Conservation (phyloP, 2,797 vertebrate species). For the Aldrovandia affinis region DNA sequence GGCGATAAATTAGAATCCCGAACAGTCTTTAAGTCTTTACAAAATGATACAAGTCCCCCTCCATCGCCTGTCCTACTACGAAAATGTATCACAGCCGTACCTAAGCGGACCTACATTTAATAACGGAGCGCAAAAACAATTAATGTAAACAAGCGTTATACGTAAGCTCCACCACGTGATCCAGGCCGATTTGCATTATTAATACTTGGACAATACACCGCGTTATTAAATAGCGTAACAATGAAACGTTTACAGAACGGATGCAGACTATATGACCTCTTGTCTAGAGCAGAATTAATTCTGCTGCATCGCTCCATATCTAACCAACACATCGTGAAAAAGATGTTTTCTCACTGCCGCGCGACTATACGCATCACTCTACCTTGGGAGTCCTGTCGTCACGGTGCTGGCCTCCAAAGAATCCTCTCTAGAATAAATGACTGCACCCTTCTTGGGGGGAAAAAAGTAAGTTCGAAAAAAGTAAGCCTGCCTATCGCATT, state of each 20-base stretch:
- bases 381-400: conserved; percentile 43
- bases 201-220: neutral
- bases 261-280: conserved; percentile 2
- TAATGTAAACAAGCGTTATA: neutral
- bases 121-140: neutral
- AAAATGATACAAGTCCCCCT: neutral
- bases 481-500: conserved; percentile 38
- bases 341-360: neutral
- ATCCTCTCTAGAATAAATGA: conserved; percentile 32
- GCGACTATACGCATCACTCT: conserved; percentile 36
- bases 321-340: neutral
- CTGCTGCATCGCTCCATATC: neutral
- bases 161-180: conserved; percentile 3
- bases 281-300: conserved; percentile 19
- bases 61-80: neutral
- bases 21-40: neutral
- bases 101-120: neutral
- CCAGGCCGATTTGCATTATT: neutral
- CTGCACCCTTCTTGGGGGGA: conserved; percentile 7
- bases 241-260: conserved; percentile 8
- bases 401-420: conserved; percentile 38
- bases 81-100: neutral
- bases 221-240: conserved; percentile 15
- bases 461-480: conserved; percentile 44
- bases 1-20: neutral